phyloP scores from a whole-genome alignment of 2,113 vertebrate species.

The Gallinago paraguaiae region DNA sequence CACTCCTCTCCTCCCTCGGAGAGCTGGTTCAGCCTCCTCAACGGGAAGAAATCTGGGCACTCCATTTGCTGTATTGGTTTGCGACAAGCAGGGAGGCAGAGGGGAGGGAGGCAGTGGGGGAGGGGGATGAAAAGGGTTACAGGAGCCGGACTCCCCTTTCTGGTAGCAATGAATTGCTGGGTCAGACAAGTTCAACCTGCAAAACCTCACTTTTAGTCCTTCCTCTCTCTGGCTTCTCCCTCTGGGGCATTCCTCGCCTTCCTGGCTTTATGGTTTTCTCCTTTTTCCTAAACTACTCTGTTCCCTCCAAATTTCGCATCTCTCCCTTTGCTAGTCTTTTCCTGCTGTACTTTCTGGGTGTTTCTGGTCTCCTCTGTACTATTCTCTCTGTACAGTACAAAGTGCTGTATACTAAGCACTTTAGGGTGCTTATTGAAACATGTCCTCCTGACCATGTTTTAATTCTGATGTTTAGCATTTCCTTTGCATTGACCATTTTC shows the following conservation, averaged over 20 bases:
- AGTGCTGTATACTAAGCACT: too few relatives aligned
- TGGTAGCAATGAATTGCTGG: background rate
- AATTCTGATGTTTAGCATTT: background rate
- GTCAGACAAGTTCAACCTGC: background rate
- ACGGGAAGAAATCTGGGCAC: background rate
- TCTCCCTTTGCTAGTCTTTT: background rate
- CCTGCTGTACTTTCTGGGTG: background rate
- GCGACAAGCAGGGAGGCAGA: background rate
- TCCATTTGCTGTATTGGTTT: background rate
- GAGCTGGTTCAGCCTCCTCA: background rate
- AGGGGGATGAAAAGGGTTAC: accelerated
- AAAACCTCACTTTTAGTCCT: background rate
- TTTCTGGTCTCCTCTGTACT: background rate
- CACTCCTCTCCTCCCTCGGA: background rate
- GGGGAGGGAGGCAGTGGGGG: background rate
- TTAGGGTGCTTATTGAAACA: background rate
- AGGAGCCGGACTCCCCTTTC: background rate
- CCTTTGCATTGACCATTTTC: background rate
- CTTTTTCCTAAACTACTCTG: background rate
- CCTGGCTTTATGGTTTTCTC: background rate
- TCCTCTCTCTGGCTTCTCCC: background rate
- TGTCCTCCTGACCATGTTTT: background rate
- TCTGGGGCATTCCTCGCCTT: background rate
- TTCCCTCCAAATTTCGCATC: background rate
- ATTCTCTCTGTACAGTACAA: too few relatives aligned